Base-by-base conservation (phyloP, 2,888 invertebrate species). In the Campopleginae sp. region DNA sequence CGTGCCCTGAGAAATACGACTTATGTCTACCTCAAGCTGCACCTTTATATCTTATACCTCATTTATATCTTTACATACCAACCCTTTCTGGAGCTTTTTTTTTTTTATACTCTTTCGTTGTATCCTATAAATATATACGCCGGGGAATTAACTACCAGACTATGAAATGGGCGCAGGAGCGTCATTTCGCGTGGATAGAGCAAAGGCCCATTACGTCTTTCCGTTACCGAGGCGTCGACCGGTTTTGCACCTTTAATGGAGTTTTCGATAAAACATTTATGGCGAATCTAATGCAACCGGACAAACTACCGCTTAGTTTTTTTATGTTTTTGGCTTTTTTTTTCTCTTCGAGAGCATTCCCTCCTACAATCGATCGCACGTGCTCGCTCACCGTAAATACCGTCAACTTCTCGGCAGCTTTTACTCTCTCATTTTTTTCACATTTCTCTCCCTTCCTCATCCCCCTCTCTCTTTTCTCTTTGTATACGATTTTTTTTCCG, bases 21-120 rank as follows among this genome's bases (percentile, higher is more conserved):
- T 82, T 84, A 82, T 84, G 84, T 84, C 87, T 82, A 86, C 79
- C 71, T 74, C 74, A 71, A 76, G 75, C 42, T 81, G 76, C 74
- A 79, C 68, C 63, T 61, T 68, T 61, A 76, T 71, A 51, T 23
- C 78, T 81, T 80, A 80, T 72, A 76, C 80, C 48, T 76, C 76
- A 7, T 77, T 51, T 76, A 65, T 66, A 78, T 65, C 72, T 71
- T 63, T 80, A 66, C 72, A 76, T 38, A 12, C 44, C 48, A 61
- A 68, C 66, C 46, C 70, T 17, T 51, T 38, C 44, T 74, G 23
- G 14, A 2, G 42, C 33, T 31, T 46, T 23, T 31, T 58, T 33
- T 14, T 58, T 77, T 80, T 51, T 75, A n/a, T 46, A 31, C 54
- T 65, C 10, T 65, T 51, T 17, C 23, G 14, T 31, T 42, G 27